phyloP scores from a whole-genome alignment of 2,888 invertebrate genomes.

The Oeneis ivallda region DNA sequence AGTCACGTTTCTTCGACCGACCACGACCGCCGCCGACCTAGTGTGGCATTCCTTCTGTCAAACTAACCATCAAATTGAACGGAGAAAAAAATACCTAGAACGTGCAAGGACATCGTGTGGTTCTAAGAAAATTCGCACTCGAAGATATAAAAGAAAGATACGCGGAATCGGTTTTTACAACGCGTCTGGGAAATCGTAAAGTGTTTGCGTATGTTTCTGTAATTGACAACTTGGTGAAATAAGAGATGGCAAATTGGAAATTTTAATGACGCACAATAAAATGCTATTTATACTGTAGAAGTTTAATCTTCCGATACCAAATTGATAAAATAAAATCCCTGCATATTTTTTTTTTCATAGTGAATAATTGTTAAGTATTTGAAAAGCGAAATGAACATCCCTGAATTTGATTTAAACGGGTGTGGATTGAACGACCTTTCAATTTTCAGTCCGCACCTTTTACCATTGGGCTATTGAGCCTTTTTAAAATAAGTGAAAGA shows the following conservation, averaged over 20 bases:
- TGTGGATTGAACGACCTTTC: too few relatives aligned
- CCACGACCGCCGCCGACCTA: slow-evolving; percentile 66
- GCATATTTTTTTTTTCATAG: too few relatives aligned
- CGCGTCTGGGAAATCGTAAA: slow-evolving; percentile 19
- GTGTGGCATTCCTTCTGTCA: slow-evolving; percentile 73
- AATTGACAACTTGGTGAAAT: slow-evolving; percentile 16
- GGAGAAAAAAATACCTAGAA: slow-evolving; percentile 61
- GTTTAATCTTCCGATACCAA: not conserved
- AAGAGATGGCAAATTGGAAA: slow-evolving; percentile 16
- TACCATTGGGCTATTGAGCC: too few relatives aligned
- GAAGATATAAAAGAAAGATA: slow-evolving; percentile 24
- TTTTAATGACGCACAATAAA: slow-evolving; percentile 17
- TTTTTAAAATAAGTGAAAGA: not conserved
- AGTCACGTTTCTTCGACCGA: slow-evolving; percentile 70
- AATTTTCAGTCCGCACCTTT: too few relatives aligned
- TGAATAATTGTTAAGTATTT: too few relatives aligned
- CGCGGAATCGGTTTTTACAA: slow-evolving; percentile 22
- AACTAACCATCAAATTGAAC: slow-evolving; percentile 65
- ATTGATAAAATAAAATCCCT: not conserved
- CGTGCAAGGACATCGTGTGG: slow-evolving; percentile 57
- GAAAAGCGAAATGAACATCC: too few relatives aligned
- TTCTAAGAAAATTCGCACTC: slow-evolving; percentile 38
- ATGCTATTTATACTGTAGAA: not conserved
- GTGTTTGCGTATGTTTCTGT: slow-evolving; percentile 16
- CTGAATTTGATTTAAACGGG: too few relatives aligned